phyloP scores from a whole-genome alignment of 2,113 vertebrate species.

The Microcebus lehilahytsara region DNA sequence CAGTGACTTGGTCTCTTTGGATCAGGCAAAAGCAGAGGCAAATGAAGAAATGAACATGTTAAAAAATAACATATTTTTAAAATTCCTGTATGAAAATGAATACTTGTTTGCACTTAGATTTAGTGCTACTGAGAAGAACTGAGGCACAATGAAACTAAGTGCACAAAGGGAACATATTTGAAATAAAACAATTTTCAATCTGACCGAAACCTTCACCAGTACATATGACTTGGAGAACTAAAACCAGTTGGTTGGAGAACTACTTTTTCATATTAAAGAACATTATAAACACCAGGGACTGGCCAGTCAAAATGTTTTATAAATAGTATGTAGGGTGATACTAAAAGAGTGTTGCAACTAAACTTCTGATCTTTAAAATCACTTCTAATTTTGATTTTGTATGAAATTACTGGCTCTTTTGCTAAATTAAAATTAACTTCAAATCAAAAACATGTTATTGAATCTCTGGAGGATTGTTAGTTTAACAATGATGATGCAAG shows the following conservation, averaged over 20 bases:
- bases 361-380: slow-evolving; percentile 23
- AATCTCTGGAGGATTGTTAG: slow-evolving; percentile 56
- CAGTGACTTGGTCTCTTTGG: slow-evolving; percentile 81
- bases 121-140: slow-evolving; percentile 29
- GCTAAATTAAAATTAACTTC: slow-evolving; percentile 74
- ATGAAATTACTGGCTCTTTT: slow-evolving; percentile 42
- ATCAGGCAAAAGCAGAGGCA: slow-evolving; percentile 79
- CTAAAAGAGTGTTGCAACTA: neutral
- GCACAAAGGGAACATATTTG: neutral
- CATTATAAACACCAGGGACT: slow-evolving; percentile 58
- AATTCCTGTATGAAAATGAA: slow-evolving; percentile 69
- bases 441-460: slow-evolving; percentile 65
- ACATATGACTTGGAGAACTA: neutral
- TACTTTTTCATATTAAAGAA: neutral
- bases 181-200: neutral
- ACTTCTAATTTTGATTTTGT: neutral
- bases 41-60: slow-evolving; percentile 74
- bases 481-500: slow-evolving; percentile 24
- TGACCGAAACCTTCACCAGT: neutral
- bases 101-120: slow-evolving; percentile 72
- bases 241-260: neutral
- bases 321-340: neutral
- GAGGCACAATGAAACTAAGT: slow-evolving; percentile 34
- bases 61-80: slow-evolving; percentile 71
- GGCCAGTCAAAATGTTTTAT: slow-evolving; percentile 54